Base-by-base conservation (phyloP, 2,113 vertebrate genomes). In the human (Homo sapiens) region DNA sequence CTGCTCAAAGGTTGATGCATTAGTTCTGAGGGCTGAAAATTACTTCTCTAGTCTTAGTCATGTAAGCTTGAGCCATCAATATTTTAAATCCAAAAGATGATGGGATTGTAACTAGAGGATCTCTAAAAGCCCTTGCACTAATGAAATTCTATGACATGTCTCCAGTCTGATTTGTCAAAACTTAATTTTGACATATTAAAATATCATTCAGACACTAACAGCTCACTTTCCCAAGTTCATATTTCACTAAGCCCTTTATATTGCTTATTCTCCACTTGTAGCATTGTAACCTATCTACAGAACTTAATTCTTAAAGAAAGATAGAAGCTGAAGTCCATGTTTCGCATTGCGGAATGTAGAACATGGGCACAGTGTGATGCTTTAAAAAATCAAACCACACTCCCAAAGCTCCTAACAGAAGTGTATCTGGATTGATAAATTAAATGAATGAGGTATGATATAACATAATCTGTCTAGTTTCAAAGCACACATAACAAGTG, bases 221-320 rank as follows among this genome's bases (percentile, higher is more conserved):
- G 52, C 52, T 89, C 50, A n/a, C 27, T 22, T 66, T 48, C 18
- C 61, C 3, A 11, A 72, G 23, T 78, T 94, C 30, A 7, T 73
- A 18, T 66, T 83, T 90, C 59, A 59, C 35, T 23, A 57, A 20
- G 25, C 27, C 66, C 45, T 79, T 89, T 92, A n/a, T 45, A 52
- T 23, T 43, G 64, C 59, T 82, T 73, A n/a, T 73, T 64, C 83
- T 82, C 64, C 64, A 57, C 50, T 52, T 81, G 12, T 66, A 95
- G 45, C 38, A 66, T 45, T 92, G 8, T 59, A 68, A 52, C 38
- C 25, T 88, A 64, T 27, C n/a, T 90, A 50, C 27, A 93, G 83
- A 87, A 93, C n/a, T 90, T 88, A 48, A 61, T 30, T 90, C 82
- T 79, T 73, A 83, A 93, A 93, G 59, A 95, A 90, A 90, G 23